Conservation (phyloP, 2,888 invertebrate species). For the Pogonocherus hispidulus region DNA sequence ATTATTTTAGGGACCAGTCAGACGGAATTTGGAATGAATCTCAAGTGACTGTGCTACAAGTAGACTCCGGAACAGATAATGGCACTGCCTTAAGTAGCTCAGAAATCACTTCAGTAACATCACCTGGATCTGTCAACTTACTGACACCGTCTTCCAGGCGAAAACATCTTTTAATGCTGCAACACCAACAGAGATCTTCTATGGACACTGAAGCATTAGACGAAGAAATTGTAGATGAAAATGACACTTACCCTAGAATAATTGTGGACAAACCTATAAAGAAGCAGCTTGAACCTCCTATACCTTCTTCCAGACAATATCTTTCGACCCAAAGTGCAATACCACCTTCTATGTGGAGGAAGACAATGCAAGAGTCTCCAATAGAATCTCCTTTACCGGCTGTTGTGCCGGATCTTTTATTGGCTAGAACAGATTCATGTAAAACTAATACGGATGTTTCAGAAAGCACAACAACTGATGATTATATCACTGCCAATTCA, state of each 20-base stretch:
- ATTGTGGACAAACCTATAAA: conserved; percentile 47
- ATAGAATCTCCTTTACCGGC: conserved; percentile 64
- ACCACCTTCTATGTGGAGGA: conserved; percentile 37
- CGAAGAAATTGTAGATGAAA: conserved; percentile 25
- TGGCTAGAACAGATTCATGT: conserved; percentile 81
- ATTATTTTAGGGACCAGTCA: conserved; percentile 79
- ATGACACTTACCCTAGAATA: conserved; percentile 47
- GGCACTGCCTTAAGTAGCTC: conserved; percentile 73
- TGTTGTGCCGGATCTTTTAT: conserved; percentile 68
- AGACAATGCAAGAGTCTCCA: conserved; percentile 38
- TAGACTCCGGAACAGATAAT: conserved; percentile 79
- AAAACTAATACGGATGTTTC: conserved; percentile 84
- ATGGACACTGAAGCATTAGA: conserved; percentile 79
- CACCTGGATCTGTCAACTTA: conserved; percentile 73
- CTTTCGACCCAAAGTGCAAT: not conserved
- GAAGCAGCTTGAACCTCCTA: conserved; percentile 37
- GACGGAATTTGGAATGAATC: conserved; percentile 93
- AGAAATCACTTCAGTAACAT: conserved; percentile 68
- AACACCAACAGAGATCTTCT: conserved; percentile 89
- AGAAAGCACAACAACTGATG: conserved; percentile 90
- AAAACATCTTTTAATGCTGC: conserved; percentile 81
- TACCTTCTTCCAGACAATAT: conserved; percentile 38
- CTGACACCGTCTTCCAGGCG: conserved; percentile 85
- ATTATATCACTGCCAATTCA: conserved; percentile 89
- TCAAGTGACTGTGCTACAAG: conserved; percentile 85